Evolutionary conservation across 2,797 vertebrate genomes (phyloP).

Genomic region (Peromyscus attwateri): DNA sequence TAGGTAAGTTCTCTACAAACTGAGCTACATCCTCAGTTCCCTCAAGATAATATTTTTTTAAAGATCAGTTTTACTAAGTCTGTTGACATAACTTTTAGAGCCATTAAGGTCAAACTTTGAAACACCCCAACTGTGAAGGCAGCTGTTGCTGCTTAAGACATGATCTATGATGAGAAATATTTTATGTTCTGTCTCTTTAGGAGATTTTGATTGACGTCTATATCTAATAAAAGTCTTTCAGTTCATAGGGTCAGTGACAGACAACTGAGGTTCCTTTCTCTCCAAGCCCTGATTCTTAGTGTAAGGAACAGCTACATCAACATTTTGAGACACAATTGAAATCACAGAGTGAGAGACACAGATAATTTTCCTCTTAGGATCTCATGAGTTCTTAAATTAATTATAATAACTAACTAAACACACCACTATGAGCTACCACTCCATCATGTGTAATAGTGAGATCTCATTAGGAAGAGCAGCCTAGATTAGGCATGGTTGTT

Average conservation of each 20-base stretch:
- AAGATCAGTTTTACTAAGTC: slow-evolving; percentile 27
- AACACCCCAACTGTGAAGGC: neutral
- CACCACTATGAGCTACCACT: neutral
- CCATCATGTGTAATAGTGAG: neutral
- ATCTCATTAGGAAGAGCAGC: neutral
- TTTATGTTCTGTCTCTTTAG: slow-evolving; percentile 19
- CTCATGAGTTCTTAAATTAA: neutral
- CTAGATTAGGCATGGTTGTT: neutral
- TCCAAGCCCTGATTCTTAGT: neutral
- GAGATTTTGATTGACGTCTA: slow-evolving; percentile 37
- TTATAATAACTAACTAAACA: neutral
- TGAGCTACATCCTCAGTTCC: neutral
- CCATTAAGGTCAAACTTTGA: slow-evolving; percentile 20
- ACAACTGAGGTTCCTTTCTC: slow-evolving; percentile 36
- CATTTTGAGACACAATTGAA: neutral
- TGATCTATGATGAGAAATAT: slow-evolving; percentile 22
- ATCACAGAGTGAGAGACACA: neutral
- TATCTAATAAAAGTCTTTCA: slow-evolving; percentile 14
- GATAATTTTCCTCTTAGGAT: neutral
- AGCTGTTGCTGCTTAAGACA: slow-evolving; percentile 58
- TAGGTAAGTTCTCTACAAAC: neutral
- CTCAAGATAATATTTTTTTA: slow-evolving; percentile 49
- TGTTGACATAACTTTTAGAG: slow-evolving; percentile 21
- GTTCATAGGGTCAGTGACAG: neutral
- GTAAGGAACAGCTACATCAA: neutral